Evolutionary conservation across 2,797 vertebrate genomes (phyloP), one percentile per base, ranked within the genome.

Genomic region (Enteromius fasciolatus): DNA sequence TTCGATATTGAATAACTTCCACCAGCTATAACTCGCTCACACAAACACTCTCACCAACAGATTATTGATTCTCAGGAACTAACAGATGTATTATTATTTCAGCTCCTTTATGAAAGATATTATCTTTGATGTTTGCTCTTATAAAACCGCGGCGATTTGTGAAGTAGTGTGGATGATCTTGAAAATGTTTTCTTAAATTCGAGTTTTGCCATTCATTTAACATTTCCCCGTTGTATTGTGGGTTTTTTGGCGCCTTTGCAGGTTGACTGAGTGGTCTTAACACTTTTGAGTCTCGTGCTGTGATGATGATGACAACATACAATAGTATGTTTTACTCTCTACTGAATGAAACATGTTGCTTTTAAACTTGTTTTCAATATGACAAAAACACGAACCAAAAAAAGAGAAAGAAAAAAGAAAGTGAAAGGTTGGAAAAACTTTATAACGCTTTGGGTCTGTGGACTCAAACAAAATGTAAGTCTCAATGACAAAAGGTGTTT

Each of bases 391-490:
- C 54, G 39, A 86, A 87, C 59, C 84, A 87, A 87, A 91, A 93
- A 91, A 88, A 88, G 82, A 90, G 87, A 87, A 92, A 90, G 89
- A 95, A 93, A 90, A 88, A 82, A 91, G 61, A 86, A 88, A 94
- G 59, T 25, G 23, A 52, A 54, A 50, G 74, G 66, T 64, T 73
- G 44, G 96, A 78, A 54, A 81, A 95, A 94, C 90, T 88, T 87
- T 89, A 87, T 87, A 92, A 94, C 89, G 95, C 95, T 98, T 99
- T 99, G 98, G 95, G 98, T 97, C 97, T 92, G 93, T 96, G 93
- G 95, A 94, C 97, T 97, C 98, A 98, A 99, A 98, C 94, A 97
- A 98, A 98, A 98, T 97, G 97, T 99, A 99, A 99, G 98, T 99
- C 97, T 97, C 95, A 96, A 97, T 97, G 98, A 99, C 98, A 97